These are phyloP conservation scores for Phaethon lepturus DNA, from an alignment of 2,113 vertebrate species.

Conservation along the genomic window DNA sequence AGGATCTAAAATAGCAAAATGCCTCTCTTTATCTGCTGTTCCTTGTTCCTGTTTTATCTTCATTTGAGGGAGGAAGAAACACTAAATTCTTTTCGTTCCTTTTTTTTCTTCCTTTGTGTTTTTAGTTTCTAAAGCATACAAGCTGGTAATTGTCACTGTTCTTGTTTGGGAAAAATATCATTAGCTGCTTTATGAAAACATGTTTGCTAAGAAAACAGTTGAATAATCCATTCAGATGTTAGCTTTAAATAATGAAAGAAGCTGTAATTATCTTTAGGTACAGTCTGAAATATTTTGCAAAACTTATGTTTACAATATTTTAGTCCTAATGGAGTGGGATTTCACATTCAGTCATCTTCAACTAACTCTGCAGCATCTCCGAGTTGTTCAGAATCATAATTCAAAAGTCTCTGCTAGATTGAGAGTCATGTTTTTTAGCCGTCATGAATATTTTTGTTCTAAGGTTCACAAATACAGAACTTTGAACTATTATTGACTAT, in stretches of 20 bases:
- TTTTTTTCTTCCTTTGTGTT: background rate
- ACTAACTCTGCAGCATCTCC: background rate
- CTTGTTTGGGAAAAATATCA: background rate
- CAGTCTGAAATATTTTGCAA: background rate
- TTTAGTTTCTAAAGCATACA: background rate
- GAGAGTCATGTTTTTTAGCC: background rate
- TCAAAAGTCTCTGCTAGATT: background rate
- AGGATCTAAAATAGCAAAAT: background rate
- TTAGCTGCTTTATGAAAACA: background rate
- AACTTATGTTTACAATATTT: background rate
- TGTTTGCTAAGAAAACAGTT: background rate
- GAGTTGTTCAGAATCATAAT: background rate
- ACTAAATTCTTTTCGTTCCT: constrained; percentile 21
- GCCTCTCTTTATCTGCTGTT: background rate
- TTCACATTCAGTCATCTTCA: constrained; percentile 5
- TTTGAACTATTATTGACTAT: background rate
- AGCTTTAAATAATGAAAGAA: background rate
- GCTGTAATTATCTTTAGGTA: background rate
- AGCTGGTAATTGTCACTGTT: background rate
- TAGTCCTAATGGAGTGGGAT: background rate
- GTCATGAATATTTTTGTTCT: background rate
- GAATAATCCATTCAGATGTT: background rate
- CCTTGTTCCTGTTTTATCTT: constrained; percentile 17
- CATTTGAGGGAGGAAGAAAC: background rate
- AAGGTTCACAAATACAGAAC: background rate